Percentiles rank a stretch among this genome's conserved stretches.
Evolutionary conservation across 2,888 invertebrate genomes (phyloP).

Genomic region (Melanophora roralis): DNA sequence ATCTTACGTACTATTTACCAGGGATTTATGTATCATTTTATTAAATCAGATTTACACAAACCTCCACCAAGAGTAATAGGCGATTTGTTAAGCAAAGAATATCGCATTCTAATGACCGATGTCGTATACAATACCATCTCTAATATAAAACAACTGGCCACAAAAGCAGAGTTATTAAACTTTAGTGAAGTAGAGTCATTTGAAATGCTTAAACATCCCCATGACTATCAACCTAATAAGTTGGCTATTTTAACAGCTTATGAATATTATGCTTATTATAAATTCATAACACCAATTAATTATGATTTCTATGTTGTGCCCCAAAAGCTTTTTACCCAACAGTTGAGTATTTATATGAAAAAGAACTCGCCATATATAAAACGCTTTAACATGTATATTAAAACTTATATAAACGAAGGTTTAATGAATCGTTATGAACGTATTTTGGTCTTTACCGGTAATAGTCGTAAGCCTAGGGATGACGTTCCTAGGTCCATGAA

Average conservation of each 20-base stretch:
- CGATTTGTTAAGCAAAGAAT: slow-evolving; percentile 52
- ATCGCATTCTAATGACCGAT: slow-evolving; percentile 60
- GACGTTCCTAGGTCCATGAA: slow-evolving; percentile 52
- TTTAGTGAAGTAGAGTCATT: slow-evolving; percentile 59
- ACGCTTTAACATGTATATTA: slow-evolving; percentile 62
- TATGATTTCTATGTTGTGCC: slow-evolving; percentile 60
- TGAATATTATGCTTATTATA: slow-evolving; percentile 65
- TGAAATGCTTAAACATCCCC: slow-evolving; percentile 48
- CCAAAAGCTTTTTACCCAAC: slow-evolving; percentile 64
- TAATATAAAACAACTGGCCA: slow-evolving; percentile 42
- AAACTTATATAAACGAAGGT: slow-evolving; percentile 59
- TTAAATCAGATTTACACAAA: slow-evolving; percentile 60
- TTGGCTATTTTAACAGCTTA: slow-evolving; percentile 63
- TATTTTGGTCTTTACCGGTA: slow-evolving; percentile 30
- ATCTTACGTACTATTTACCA: slow-evolving; percentile 68
- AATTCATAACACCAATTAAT: slow-evolving; percentile 33
- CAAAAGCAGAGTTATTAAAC: slow-evolving; percentile 56
- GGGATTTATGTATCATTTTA: slow-evolving; percentile 65
- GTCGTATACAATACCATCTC: slow-evolving; percentile 32
- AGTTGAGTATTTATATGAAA: slow-evolving; percentile 66
- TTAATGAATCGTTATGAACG: slow-evolving; percentile 61
- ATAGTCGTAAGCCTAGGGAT: background rate
- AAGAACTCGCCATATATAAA: slow-evolving; percentile 63
- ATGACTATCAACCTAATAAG: slow-evolving; percentile 2
- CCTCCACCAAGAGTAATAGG: slow-evolving; percentile 61